Percentiles rank a stretch among this genome's conserved stretches.
phyloP scores from a whole-genome alignment of 2,888 invertebrate genomes.

The Hyles lineata region DNA sequence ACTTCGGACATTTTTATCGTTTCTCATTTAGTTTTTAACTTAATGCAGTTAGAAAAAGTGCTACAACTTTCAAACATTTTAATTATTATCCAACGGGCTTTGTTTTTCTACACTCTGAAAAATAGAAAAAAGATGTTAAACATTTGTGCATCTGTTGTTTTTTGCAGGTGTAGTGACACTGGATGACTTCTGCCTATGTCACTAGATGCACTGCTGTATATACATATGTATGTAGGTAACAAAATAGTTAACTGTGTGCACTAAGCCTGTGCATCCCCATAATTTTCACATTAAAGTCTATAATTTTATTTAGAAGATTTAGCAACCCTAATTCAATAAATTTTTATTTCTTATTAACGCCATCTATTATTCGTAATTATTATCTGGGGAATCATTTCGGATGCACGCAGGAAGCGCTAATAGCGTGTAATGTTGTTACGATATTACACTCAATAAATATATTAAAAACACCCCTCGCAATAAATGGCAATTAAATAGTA shows the following conservation, averaged over 20 bases:
- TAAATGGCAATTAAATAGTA: background rate
- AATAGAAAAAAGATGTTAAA: background rate
- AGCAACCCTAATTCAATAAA: too few species aligned
- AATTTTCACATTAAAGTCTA: too few species aligned
- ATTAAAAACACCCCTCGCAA: background rate
- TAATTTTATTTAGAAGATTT: too few species aligned
- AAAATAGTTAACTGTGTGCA: too few species aligned
- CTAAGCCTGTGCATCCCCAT: too few species aligned
- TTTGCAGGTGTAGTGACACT: background rate
- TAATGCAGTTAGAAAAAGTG: slow-evolving; percentile 21
- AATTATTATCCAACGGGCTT: slow-evolving; percentile 26
- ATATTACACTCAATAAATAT: slow-evolving; percentile 1
- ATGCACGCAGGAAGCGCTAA: background rate
- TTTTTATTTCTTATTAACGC: background rate
- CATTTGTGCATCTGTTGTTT: background rate
- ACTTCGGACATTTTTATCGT: slow-evolving; percentile 55
- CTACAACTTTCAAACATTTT: slow-evolving; percentile 30
- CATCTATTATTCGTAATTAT: slow-evolving; percentile 1
- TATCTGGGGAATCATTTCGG: background rate
- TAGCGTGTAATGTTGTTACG: background rate
- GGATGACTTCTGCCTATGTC: too few species aligned
- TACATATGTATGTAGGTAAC: too few species aligned
- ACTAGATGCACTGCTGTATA: too few species aligned
- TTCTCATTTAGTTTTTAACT: slow-evolving; percentile 28
- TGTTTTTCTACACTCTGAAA: background rate